Evolutionary conservation across 2,888 invertebrate genomes (phyloP).

Genomic region (Coremacera marginata): DNA sequence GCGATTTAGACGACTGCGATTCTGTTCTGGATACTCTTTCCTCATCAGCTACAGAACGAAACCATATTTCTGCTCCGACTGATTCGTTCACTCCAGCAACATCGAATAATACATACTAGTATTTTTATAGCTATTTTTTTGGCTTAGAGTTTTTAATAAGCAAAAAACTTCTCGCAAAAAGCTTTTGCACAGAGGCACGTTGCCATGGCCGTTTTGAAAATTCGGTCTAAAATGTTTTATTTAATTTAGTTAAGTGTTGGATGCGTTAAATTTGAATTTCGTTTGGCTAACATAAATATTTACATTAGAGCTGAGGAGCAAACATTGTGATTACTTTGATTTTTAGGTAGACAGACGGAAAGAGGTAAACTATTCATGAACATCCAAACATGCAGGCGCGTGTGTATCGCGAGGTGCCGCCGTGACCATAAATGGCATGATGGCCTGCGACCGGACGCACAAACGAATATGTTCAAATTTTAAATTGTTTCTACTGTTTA

Average conservation of each 20-base stretch:
- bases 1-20: not conserved
- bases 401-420: not conserved
- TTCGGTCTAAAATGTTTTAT: conserved; percentile 21
- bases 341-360: conserved; percentile 17
- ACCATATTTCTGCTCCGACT: not conserved
- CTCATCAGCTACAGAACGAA: not conserved
- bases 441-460: not conserved
- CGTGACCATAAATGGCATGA: not conserved
- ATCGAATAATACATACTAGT: too few relatives aligned
- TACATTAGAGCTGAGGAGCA: conserved; percentile 41
- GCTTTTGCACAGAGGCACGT: not conserved
- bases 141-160: not conserved
- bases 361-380: conserved; percentile 15
- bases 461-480: not conserved
- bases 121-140: too few relatives aligned
- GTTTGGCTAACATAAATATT: conserved; percentile 45
- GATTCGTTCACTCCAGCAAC: not conserved
- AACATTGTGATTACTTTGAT: conserved; percentile 44
- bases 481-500: not conserved
- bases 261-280: conserved; percentile 7
- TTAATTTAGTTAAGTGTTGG: conserved; percentile 30
- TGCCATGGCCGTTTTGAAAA: not conserved
- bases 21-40: too few relatives aligned
- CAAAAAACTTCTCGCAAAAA: too few relatives aligned
- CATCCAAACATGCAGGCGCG: not conserved